Evolutionary conservation across 2,113 vertebrate genomes (phyloP).

Genomic region (Abramis brama): DNA sequence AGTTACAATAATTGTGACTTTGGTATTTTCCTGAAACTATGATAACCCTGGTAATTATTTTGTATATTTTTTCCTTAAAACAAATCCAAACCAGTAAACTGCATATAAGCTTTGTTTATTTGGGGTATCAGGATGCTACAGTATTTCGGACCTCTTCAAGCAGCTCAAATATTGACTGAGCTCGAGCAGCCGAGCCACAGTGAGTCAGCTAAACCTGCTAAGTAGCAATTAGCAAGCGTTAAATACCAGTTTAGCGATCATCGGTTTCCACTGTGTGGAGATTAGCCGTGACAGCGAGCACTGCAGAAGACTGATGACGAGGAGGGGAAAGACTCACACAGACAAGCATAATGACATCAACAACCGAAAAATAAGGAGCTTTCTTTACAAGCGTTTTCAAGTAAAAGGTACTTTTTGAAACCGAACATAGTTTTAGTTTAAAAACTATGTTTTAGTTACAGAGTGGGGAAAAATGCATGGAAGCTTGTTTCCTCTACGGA

Average conservation of each 20-base stretch:
- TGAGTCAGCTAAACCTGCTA: constrained; percentile 41
- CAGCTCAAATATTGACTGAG: background rate
- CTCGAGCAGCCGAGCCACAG: background rate
- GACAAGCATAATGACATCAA: background rate
- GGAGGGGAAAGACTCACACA: background rate
- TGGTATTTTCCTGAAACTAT: no score
- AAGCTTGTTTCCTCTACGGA: no score
- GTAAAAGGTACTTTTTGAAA: background rate
- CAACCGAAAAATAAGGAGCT: background rate
- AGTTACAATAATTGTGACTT: background rate
- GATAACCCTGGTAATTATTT: background rate
- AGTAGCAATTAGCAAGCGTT: constrained; percentile 41
- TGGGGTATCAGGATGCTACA: background rate
- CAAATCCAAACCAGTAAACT: background rate
- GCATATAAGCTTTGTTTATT: background rate
- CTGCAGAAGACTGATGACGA: constrained; percentile 44
- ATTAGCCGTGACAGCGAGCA: constrained; percentile 43
- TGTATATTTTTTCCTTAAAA: background rate
- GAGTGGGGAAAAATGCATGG: background rate
- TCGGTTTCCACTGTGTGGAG: constrained; percentile 18
- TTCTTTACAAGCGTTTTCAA: background rate
- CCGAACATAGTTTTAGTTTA: no score
- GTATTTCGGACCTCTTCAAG: background rate
- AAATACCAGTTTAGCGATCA: constrained; percentile 37
- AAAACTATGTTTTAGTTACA: background rate